Base-by-base conservation (phyloP, 2,888 invertebrate species). In the Nymphalis c-album region DNA sequence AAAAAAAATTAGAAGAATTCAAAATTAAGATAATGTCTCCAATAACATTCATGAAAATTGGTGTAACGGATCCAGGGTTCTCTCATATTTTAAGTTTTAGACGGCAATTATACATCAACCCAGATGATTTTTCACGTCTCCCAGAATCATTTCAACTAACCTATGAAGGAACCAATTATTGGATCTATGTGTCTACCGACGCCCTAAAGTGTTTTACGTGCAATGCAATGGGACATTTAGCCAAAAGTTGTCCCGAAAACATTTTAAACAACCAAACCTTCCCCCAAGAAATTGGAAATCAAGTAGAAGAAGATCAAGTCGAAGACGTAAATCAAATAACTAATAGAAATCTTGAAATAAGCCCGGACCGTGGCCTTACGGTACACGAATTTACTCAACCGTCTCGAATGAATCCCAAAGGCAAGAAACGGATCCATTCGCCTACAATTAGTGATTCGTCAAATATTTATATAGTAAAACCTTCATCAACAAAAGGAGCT, bases 121-220 rank as follows among this genome's bases (percentile, higher is more conserved):
- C 69, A 18, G 69, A 71, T 31, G 69, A 71, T 60, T 60, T 58
- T 22, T 50, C 40, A 35, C 20, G 45, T 2, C 50, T 71, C 4
- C 69, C 69, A 7, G 67, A 71, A 50, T 67, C 67, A 13, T 66
- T 69, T 10, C 71, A 71, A 58, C 13, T 72, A 18, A 67, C 20
- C 13, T 72, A 47, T 62, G 70, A 72, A n/a, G 68, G 59, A 18
- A 72, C 70, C 6, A 70, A 68, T 55, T 72, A 70, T 26, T 70
- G 72, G 66, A 68, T 72, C 7, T 72, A 72, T 61, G 31, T 66
- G 1, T 66, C 71, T 26, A 65, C 65, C 5, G 68, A 70, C 16
- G 35, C 67, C 1, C 20, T 72, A 3, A 72, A 68, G 53, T 72
- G 69, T 59, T 72, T 70, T 62, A 55, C 57, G 0, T 72, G 71